These are phyloP conservation scores for Chrysopilus asiliformis DNA, from an alignment of 2,888 invertebrate genomes.

Conservation along the genomic window DNA sequence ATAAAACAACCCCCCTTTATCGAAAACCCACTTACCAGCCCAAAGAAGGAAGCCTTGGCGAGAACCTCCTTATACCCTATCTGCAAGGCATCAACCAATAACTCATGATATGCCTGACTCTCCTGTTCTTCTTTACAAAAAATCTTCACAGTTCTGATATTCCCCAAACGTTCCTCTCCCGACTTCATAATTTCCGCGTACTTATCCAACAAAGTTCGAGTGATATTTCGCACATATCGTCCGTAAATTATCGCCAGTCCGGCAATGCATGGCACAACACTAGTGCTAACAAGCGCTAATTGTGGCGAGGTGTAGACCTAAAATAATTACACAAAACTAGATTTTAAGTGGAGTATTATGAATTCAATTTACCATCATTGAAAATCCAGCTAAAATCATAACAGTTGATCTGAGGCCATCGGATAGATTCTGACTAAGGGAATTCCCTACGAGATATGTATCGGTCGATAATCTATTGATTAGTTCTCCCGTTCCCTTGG, in stretches of 20 bases:
- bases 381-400: constrained; percentile 75
- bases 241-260: constrained; percentile 70
- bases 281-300: constrained; percentile 70
- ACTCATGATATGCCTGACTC: constrained; percentile 48
- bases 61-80: constrained; percentile 78
- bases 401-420: constrained; percentile 82
- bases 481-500: constrained; percentile 78
- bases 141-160: constrained; percentile 84
- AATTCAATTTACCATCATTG: constrained; percentile 81
- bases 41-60: constrained; percentile 82
- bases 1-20: too few species aligned
- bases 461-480: constrained; percentile 85
- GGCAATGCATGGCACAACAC: constrained; percentile 84
- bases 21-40: constrained; percentile 46
- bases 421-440: constrained; percentile 85
- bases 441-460: constrained; percentile 79
- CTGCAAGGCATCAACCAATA: constrained; percentile 56
- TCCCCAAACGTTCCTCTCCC: constrained; percentile 84
- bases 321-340: too few species aligned
- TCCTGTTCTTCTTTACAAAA: constrained; percentile 81
- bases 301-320: constrained; percentile 86
- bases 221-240: constrained; percentile 71
- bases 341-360: too few species aligned
- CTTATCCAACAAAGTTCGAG: constrained; percentile 60
- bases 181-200: constrained; percentile 52